Base-by-base conservation (phyloP, 2,797 vertebrate species). In the Pogonophryne albipinna region DNA sequence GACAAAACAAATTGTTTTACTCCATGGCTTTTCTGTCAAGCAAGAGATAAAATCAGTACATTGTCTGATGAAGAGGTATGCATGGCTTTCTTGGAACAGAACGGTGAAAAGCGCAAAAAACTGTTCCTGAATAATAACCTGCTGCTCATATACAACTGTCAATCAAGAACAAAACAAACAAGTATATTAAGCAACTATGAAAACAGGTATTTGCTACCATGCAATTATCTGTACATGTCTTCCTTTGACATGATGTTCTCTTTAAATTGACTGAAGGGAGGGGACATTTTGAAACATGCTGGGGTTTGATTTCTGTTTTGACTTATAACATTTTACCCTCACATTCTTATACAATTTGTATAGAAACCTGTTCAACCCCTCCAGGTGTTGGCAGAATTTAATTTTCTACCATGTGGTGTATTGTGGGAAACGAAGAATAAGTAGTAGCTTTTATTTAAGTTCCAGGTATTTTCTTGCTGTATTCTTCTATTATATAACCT, bases 31-130 rank as follows among this genome's bases (percentile, higher is more conserved):
- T 86, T 90, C 77, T 92, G 85, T 91, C 84, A 85, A 82, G 87
- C 75, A 74, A 12, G 61, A 91, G 87, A 93, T 91, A 88, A 87
- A 81, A 90, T 93, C 88, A 80, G 78, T 47, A 71, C 66, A 79
- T 73, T 70, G 76, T 89, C 73, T 85, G 81, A 88, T 66, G 56
- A 53, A 79, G 68, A 87, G 76, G 83, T 83, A 89, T 86, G 76
- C 82, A 74, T 74, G 69, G 68, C 19, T 66, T 74, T 82, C 57
- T 63, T 71, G 19, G 44, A 87, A 66, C 50, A 77, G 23, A 89
- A 80, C 68, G 83, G 71, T 52, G 34, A 16, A 69, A 49, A 70
- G 52, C 44, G 55, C 20, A 62, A 68, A 78, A 56, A 83, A 66
- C 42, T 45, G 74, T 74, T 85, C 49, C 68, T 76, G 46, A 74